Conservation (phyloP, 2,113 vertebrate genomes). For the Onychorhynchus coronatus region DNA sequence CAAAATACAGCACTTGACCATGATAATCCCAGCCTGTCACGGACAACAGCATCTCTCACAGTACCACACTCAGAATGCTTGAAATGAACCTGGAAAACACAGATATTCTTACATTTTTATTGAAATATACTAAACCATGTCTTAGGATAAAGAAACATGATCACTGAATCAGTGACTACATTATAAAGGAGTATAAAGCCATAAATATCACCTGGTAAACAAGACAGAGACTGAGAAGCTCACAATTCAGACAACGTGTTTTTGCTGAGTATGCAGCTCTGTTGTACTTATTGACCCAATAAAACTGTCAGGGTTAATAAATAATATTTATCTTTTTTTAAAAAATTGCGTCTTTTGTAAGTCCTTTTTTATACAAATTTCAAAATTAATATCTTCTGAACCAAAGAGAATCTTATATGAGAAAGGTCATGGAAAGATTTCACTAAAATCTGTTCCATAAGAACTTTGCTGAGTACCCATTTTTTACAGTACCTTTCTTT, state of each 20-base stretch:
- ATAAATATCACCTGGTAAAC: neutral
- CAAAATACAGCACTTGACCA: slow-evolving; percentile 66
- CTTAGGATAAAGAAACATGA: neutral
- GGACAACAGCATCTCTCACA: slow-evolving; percentile 66
- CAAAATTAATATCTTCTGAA: neutral
- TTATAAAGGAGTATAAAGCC: neutral
- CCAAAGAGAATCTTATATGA: neutral
- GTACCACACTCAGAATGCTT: slow-evolving; percentile 28
- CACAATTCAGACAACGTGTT: neutral
- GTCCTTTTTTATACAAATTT: neutral
- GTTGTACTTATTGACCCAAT: neutral
- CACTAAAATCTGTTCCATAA: neutral
- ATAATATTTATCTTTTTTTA: neutral
- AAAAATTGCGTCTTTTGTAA: neutral
- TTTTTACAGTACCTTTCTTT: neutral
- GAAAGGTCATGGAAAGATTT: neutral
- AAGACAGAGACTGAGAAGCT: neutral
- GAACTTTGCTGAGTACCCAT: neutral
- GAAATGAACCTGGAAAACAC: slow-evolving; percentile 68
- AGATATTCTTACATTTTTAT: slow-evolving; percentile 40
- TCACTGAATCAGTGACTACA: neutral
- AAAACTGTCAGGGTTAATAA: neutral
- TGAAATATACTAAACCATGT: neutral
- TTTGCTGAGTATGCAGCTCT: neutral
- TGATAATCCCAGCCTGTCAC: slow-evolving; percentile 68